Conservation (phyloP, 2,113 vertebrate species). For the Ascaphus truei region DNA sequence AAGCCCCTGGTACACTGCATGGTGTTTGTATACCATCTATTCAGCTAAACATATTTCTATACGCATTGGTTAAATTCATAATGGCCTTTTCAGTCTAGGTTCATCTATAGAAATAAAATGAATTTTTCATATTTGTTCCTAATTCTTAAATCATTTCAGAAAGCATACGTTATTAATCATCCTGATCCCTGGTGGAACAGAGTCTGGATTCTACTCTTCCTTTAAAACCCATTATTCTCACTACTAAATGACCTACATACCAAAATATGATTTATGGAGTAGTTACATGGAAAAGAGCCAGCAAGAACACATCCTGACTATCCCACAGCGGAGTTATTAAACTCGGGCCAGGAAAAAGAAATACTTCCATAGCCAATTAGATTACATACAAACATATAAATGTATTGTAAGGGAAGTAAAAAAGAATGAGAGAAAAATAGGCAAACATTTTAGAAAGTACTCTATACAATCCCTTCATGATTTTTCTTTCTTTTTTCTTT, state of each 20-base stretch:
- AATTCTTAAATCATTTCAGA: constrained; percentile 31
- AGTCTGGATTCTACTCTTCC: constrained; percentile 31
- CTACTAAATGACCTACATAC: constrained; percentile 33
- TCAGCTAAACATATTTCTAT: not conserved
- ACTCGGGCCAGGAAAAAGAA: not conserved
- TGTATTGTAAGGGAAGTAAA: too few relatives aligned
- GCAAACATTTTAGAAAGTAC: too few relatives aligned
- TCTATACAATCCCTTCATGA: too few relatives aligned
- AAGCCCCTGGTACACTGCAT: not conserved
- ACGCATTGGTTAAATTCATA: constrained; percentile 26
- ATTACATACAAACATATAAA: not conserved
- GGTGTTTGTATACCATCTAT: not conserved
- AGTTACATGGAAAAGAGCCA: not conserved
- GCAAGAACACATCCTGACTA: not conserved
- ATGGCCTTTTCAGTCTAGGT: constrained; percentile 15
- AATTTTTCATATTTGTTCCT: constrained; percentile 43
- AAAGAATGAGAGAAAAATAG: too few relatives aligned
- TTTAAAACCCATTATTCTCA: constrained; percentile 36
- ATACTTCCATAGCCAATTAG: not conserved
- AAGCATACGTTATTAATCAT: constrained; percentile 44
- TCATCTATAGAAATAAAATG: constrained; percentile 39
- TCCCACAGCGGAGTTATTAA: constrained; percentile 4
- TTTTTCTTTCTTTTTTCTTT: too few relatives aligned
- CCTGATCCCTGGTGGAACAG: constrained; percentile 26
- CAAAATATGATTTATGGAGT: constrained; percentile 20